These are phyloP conservation scores for Tetranychus urticae DNA, from an alignment of 1,140 invertebrate species.

Conservation along the genomic window DNA sequence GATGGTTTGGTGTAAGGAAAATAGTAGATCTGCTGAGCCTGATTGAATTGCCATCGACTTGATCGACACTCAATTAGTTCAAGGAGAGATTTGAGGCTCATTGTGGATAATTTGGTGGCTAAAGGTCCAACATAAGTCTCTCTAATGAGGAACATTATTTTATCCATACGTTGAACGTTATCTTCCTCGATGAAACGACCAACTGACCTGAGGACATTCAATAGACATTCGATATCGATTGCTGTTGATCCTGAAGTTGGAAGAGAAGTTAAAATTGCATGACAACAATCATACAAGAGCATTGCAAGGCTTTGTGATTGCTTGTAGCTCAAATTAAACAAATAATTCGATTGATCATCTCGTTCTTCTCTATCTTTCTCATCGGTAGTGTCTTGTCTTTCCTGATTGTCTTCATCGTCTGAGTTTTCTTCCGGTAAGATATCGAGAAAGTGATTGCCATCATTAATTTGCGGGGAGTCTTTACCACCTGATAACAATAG, in stretches of 20 bases:
- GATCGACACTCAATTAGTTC: slow-evolving; percentile 68
- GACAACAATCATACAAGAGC: background rate
- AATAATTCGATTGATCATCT: background rate
- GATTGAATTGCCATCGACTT: slow-evolving; percentile 61
- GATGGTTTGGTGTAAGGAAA: slow-evolving; percentile 30
- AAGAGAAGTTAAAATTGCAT: background rate
- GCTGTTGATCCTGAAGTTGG: slow-evolving; percentile 8
- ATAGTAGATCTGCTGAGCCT: slow-evolving; percentile 64
- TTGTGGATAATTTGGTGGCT: slow-evolving; percentile 10
- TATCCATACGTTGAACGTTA: slow-evolving; percentile 45
- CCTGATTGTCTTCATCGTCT: no score
- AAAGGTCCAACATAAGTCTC: slow-evolving; percentile 50
- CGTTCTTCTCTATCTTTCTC: no score
- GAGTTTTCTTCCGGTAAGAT: no score
- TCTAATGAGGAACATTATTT: slow-evolving; percentile 45
- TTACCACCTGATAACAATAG: background rate
- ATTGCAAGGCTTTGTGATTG: background rate
- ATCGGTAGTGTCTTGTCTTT: no score
- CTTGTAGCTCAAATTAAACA: background rate
- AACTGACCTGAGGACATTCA: slow-evolving; percentile 58
- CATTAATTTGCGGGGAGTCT: no score
- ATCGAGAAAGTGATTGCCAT: no score
- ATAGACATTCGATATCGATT: slow-evolving; percentile 52
- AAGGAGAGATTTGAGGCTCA: slow-evolving; percentile 43
- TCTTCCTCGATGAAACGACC: slow-evolving; percentile 60